Evolutionary conservation across 2,888 invertebrate species (phyloP), one percentile per base, ranked within the genome.

Genomic region (Drosophila pseudotalamancana): DNA sequence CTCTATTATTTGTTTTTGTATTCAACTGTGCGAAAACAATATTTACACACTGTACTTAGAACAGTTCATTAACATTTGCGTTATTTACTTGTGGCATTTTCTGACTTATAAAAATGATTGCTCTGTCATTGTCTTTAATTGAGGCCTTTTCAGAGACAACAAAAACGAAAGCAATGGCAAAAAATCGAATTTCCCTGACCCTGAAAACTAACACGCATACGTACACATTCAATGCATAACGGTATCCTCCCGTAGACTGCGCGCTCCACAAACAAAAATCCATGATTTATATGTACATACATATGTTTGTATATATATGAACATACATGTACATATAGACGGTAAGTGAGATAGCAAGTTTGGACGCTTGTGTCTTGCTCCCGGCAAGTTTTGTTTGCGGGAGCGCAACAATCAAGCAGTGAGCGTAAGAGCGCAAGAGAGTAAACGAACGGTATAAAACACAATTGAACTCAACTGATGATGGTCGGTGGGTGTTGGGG

Each of bases 181-280:
- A 54, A 37, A 88, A 88, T 89, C 87, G 88, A 89, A 88, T 88
- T 89, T 89, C 85, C 88, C 78, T 89, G 89, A 89, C 89, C 89
- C 88, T 89, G 89, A 89, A 89, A 83, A 68, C 69, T 69, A 72
- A 49, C 73, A 73, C 70, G 62, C 69, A 74, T 51, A 78, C 64
- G 48, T 60, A 67, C 37, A 60, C 32, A 56, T 54, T 57, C 39
- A 65, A 60, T 77, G 73, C 72, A 76, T 78, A 80, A 80, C 83
- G 68, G 83, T 80, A 78, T 79, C 79, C 66, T 77, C 67, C 46
- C 63, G 54, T 42, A 46, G 67, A 42, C 61, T 56, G 39, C 54
- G 45, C 45, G 48, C 45, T 34, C 65, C 48, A 53, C 60, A 56
- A 66, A 64, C 61, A 63, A 54, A 53, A 62, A 25, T 31, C 8